Percentiles rank a stretch among this genome's conserved stretches.
phyloP scores from a whole-genome alignment of 2,888 invertebrate species.

The Slavum lentiscoides region DNA sequence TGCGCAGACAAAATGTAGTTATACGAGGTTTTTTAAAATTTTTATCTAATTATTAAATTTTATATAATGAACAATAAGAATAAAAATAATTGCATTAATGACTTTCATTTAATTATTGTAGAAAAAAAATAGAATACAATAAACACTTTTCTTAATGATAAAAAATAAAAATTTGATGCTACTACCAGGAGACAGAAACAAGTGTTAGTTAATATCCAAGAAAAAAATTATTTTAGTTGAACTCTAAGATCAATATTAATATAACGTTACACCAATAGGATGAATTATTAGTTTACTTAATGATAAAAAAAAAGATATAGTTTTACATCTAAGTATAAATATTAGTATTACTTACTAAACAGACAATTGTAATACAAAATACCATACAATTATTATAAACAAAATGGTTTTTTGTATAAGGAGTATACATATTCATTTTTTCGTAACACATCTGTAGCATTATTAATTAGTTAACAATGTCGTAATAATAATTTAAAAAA shows the following conservation, averaged over 20 bases:
- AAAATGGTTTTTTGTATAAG: background rate
- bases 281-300: background rate
- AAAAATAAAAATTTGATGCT: too few species aligned
- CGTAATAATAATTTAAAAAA: background rate
- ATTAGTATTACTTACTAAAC: background rate
- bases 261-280: background rate
- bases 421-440: background rate
- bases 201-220: too few species aligned
- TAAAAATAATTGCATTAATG: too few species aligned
- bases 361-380: constrained; percentile 30
- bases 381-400: constrained; percentile 20
- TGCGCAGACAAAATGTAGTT: too few species aligned
- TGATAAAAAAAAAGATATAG: background rate
- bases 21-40: too few species aligned
- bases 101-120: too few species aligned
- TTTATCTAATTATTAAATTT: too few species aligned
- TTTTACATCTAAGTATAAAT: constrained; percentile 11
- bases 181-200: too few species aligned
- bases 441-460: constrained; percentile 1
- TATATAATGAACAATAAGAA: too few species aligned
- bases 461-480: constrained; percentile 1
- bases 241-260: background rate
- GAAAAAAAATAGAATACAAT: too few species aligned
- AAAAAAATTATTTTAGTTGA: too few species aligned
- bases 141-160: too few species aligned